Evolutionary conservation across 1,140 invertebrate species (phyloP), one percentile per base, ranked within the genome.

Genomic region (Drosophila busckii): DNA sequence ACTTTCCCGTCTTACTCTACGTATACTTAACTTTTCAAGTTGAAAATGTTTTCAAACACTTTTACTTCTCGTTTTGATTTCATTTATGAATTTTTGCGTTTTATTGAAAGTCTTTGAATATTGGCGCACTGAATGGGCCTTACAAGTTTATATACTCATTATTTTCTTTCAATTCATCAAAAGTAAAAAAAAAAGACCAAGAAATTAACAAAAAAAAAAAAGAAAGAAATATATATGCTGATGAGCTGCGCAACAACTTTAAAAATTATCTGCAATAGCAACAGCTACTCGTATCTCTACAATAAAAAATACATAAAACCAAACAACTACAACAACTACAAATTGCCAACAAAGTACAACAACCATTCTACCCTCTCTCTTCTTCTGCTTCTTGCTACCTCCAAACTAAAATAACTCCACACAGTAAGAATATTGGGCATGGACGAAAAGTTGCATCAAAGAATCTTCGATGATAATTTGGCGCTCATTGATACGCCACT

Each of bases 351-450:
- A 32, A 42, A 41, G 28, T 64, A 78, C 67, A 63, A 68, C 76
- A 59, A 82, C 65, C 40, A 66, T 58, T 82, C 75, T 73, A 75
- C 73, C 64, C 53, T 56, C 60, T 64, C 60, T 62, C 65, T 83
- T 64, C 75, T 82, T n/a, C n/a, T 54, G 68, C 76, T 59, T 61
- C 69, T 69, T 63, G 66, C 48, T 63, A 62, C 63, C 56, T 64
- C 56, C 56, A 70, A n/a, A n/a, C n/a, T n/a, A n/a, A n/a, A n/a
- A 54, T 53, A 83, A 75, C 86, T 86, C 44, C 85, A n/a, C n/a
- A n/a, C n/a, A 87, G 86, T 87, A 75, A 86, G 85, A 84, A 78
- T 84, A 67, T 87, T 87, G 85, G 85, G 86, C 61, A 86, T 87
- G 84, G 86, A 87, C 83, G 86, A 87, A 53, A 87, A 73, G 65